Percentiles rank a stretch among this genome's conserved stretches.
phyloP scores from a whole-genome alignment of 2,888 invertebrate genomes.

The Brenthis daphne region DNA sequence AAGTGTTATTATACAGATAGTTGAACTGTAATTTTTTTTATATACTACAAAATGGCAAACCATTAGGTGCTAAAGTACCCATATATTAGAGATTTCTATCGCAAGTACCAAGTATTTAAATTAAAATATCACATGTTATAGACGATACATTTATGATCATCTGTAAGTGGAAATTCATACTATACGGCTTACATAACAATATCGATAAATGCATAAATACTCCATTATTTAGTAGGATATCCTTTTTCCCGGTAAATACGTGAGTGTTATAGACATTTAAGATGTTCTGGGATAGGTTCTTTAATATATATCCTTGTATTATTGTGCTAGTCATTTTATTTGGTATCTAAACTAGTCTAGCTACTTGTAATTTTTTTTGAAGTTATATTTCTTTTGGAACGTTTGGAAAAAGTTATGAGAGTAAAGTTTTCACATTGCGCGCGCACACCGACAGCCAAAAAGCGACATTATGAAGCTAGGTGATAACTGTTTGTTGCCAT shows the following conservation, averaged over 20 bases:
- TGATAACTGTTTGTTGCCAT: too few species aligned
- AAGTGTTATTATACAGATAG: conserved; percentile 30
- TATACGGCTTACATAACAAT: conserved; percentile 26
- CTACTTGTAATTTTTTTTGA: too few species aligned
- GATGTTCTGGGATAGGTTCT: not conserved
- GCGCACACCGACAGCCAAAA: too few species aligned
- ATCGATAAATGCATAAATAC: conserved; percentile 19
- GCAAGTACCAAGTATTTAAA: conserved; percentile 26
- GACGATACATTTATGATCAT: conserved; percentile 32
- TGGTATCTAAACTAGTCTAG: too few species aligned
- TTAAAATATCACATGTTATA: conserved; percentile 36
- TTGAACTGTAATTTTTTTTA: conserved; percentile 11
- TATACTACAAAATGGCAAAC: conserved; percentile 20
- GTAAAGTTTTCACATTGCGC: too few species aligned
- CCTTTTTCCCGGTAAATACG: conserved; percentile 38
- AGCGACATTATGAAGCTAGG: too few species aligned
- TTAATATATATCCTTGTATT: not conserved
- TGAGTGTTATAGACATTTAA: conserved; percentile 19
- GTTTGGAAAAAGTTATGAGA: too few species aligned
- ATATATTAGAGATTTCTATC: conserved; percentile 24
- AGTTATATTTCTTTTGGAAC: too few species aligned
- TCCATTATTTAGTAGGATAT: conserved; percentile 34
- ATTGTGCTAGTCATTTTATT: too few species aligned
- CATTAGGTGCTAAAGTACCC: conserved; percentile 8
- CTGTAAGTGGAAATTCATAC: conserved; percentile 30